Evolutionary conservation across 1,140 invertebrate genomes (phyloP), one percentile per base, ranked within the genome.

Genomic region (Dysdera silvatica): DNA sequence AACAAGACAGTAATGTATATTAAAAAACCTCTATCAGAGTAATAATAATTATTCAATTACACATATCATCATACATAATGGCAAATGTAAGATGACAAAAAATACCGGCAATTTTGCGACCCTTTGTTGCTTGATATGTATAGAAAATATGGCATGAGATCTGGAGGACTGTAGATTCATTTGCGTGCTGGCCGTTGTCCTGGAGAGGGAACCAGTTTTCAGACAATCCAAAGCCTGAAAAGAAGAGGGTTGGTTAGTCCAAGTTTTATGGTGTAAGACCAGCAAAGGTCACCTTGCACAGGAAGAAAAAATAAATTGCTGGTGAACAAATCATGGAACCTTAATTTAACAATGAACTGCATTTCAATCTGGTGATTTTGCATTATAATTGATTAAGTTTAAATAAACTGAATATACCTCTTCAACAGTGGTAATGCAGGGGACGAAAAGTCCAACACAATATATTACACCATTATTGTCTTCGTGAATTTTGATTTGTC

Each of bases 71-170:
- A n/a, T n/a, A n/a, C n/a, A n/a, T n/a, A n/a, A n/a, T n/a, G n/a
- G n/a, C n/a, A n/a, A n/a, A n/a, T n/a, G n/a, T n/a, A n/a, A n/a
- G n/a, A n/a, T n/a, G n/a, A n/a, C n/a, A n/a, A n/a, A 41, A 4
- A 41, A n/a, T 16, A 51, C 75, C 64, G 76, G 68, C 10, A 81
- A 68, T 57, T 76, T 79, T 12, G 86, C 83, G 18, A 89, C 76
- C 63, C 88, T 76, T 73, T 91, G 86, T 70, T 94, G 89, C 66
- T 87, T 86, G 40, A 98, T 84, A 67, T 89, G 81, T 2, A 98
- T 78, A 0, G 95, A 98, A 75, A 98, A 99, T 49, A 98, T 89
- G 3, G 95, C 95, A 74, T 99, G 95, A 10, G 91, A 96, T 61
- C 95, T 77, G 18, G 91, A 95, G 4, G 92, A 96, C 68, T 94